phyloP scores from a whole-genome alignment of 2,888 invertebrate genomes.

The Eustalomyia histrio region DNA sequence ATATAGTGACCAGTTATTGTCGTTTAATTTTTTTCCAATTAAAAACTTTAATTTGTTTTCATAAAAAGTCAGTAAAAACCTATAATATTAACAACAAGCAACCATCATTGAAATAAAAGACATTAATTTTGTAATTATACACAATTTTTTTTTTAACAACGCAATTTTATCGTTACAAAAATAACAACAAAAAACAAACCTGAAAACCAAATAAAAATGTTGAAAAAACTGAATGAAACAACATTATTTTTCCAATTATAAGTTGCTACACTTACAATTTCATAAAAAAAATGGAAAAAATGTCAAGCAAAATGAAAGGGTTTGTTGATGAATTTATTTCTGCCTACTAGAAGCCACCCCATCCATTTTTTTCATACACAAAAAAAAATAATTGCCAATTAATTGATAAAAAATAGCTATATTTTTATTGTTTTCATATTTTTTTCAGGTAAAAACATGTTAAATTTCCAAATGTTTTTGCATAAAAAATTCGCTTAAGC shows the following conservation, averaged over 20 bases:
- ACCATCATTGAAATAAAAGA: conserved; percentile 71
- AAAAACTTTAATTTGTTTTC: conserved; percentile 64
- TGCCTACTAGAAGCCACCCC: not conserved
- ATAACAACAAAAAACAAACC: conserved; percentile 58
- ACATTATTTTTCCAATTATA: conserved; percentile 68
- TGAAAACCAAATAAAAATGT: conserved; percentile 51
- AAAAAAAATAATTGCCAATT: too few relatives aligned
- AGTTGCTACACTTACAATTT: conserved; percentile 67
- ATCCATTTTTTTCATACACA: not conserved
- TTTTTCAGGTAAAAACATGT: too few relatives aligned
- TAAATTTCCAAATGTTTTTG: too few relatives aligned
- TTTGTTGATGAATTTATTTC: conserved; percentile 5
- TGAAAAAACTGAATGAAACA: conserved; percentile 47
- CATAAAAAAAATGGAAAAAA: conserved; percentile 29
- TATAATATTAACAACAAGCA: conserved; percentile 57
- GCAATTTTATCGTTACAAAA: conserved; percentile 69
- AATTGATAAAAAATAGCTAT: too few relatives aligned
- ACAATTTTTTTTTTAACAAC: conserved; percentile 69
- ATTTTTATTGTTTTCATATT: too few relatives aligned
- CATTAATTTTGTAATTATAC: conserved; percentile 77
- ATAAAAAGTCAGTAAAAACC: conserved; percentile 27
- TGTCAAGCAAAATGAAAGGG: conserved; percentile 38
- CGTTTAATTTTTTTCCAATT: conserved; percentile 50
- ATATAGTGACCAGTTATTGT: conserved; percentile 44
- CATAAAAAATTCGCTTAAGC: too few relatives aligned